Conservation (phyloP, 92 coral and sea anemone species). For the Zoanthus gigantus region DNA sequence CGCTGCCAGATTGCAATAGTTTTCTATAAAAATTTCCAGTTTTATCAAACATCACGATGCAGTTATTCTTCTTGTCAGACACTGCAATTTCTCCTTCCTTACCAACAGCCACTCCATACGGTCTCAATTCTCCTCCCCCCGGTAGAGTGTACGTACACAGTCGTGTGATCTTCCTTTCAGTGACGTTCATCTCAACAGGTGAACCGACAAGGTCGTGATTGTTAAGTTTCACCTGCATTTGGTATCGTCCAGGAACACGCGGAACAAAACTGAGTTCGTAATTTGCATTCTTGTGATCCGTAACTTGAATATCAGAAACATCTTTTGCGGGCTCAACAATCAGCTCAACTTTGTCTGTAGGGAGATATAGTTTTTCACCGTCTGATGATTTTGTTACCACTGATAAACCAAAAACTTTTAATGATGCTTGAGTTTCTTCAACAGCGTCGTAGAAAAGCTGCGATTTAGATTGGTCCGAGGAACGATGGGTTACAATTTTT, state of each 20-base stretch:
- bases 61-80: no score
- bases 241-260: conserved; percentile 33
- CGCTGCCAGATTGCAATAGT: no score
- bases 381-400: background rate
- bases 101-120: conserved; percentile 40
- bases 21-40: no score
- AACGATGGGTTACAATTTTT: background rate
- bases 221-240: background rate
- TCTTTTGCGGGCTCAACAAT: conserved; percentile 17
- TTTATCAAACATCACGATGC: no score
- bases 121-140: background rate
- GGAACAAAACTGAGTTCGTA: conserved; percentile 35
- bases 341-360: conserved; percentile 5
- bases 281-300: conserved; percentile 14
- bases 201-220: background rate
- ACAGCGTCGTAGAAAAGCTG: background rate
- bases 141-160: background rate
- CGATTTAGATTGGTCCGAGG: background rate
- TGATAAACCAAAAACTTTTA: background rate
- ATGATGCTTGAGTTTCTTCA: background rate
- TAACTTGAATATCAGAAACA: conserved; percentile 19
- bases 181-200: conserved; percentile 6
- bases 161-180: background rate
- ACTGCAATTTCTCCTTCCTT: no score
- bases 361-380: background rate